Base-by-base conservation (phyloP, 2,113 vertebrate species). In the Corythoichthys intestinalis region DNA sequence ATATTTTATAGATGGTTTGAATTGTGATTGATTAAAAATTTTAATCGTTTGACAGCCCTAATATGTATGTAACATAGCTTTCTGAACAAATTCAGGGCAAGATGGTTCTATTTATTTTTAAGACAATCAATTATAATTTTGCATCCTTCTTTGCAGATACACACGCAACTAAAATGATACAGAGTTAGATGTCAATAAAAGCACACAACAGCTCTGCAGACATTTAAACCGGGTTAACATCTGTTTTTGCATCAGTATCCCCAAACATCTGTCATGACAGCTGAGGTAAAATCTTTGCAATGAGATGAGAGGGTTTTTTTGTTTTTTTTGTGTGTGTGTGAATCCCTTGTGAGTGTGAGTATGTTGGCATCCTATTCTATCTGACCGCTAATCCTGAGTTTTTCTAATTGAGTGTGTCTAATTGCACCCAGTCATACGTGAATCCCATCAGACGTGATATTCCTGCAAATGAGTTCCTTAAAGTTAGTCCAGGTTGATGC, bases 241-340 rank as follows among this genome's bases (percentile, higher is more conserved):
- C 83, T 90, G 76, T 72, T 90, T 92, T 91, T 91, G 90, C 90
- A 91, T 91, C 88, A 90, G 90, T 91, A 90, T 90, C 90, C 89
- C 86, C 90, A 88, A 86, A 91, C 81, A 87, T 88, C 91, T 88
- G 85, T 88, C 69, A 89, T 66, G 91, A 89, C 90, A 91, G 90
- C 87, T 93, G 92, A 93, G 92, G 92, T 93, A 93, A 92, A 92
- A 93, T 92, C 91, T 87, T 92, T 91, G 84, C 84, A 85, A 85
- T 79, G 79, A 87, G 83, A 83, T 91, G 85, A 89, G 86, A 83
- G n/a, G n/a, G 79, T 87, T 82, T 81, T 72, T 76, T 61, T 79
- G 74, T 67, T 82, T 81, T 80, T 83, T 76, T 74, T 73, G 38
- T 77, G 20, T 28, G 20, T 28, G 20, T 28, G 20, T 28, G 20